phyloP scores from a whole-genome alignment of 2,888 invertebrate genomes.

The Agriotes lineatus region DNA sequence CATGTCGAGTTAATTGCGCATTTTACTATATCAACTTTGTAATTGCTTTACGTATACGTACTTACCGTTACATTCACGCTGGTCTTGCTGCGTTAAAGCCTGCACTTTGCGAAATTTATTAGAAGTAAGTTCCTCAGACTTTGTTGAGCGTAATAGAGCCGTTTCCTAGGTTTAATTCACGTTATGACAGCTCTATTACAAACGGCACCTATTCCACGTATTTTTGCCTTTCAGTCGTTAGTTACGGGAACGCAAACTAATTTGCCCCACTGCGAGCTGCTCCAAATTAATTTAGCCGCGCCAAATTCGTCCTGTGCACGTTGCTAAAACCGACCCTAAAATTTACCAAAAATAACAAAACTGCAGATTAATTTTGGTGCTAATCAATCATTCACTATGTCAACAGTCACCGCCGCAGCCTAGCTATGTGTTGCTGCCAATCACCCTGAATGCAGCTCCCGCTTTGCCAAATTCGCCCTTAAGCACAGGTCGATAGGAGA shows the following conservation, averaged over 20 bases:
- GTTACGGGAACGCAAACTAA: background rate
- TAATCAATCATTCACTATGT: conserved; percentile 62
- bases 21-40: background rate
- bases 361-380: conserved; percentile 57
- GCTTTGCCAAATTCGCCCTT: conserved; percentile 39
- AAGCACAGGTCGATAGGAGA: conserved; percentile 29
- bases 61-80: background rate
- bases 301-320: background rate
- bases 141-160: background rate
- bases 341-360: conserved; percentile 20
- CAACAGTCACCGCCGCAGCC: conserved; percentile 56
- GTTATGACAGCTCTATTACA: too few species aligned
- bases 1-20: background rate
- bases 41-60: conserved; percentile 1
- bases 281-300: background rate
- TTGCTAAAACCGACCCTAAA: conserved; percentile 11
- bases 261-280: background rate
- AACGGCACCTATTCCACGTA: background rate
- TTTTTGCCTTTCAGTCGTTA: too few species aligned
- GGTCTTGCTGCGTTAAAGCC: background rate
- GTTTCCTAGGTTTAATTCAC: background rate
- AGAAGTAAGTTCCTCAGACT: background rate
- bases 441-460: conserved; percentile 43
- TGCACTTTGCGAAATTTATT: background rate
- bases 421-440: conserved; percentile 54